Conservation (phyloP, 2,113 vertebrate species). For the zebrafish (Danio rerio) region DNA sequence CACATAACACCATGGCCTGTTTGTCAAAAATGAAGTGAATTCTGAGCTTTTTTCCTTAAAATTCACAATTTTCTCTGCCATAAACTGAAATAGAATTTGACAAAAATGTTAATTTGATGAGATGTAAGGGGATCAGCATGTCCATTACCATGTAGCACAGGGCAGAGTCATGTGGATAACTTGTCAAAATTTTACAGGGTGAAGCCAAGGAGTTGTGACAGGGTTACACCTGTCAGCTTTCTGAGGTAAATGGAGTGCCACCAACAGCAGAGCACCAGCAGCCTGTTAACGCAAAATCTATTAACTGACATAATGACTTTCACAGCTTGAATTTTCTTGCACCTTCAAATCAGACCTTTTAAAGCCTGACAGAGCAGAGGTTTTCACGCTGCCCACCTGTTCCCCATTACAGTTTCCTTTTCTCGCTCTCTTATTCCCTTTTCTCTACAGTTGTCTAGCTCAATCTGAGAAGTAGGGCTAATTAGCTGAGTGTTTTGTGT, state of each 20-base stretch:
- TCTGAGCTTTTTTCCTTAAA: background rate
- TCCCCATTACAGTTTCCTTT: background rate
- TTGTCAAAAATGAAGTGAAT: background rate
- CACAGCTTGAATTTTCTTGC: constrained; percentile 20
- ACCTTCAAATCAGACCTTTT: constrained; percentile 2
- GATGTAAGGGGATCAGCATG: constrained; percentile 9
- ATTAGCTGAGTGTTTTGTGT: constrained; percentile 8
- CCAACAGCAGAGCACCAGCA: background rate
- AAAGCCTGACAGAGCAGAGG: constrained; percentile 7
- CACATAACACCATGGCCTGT: too few species aligned
- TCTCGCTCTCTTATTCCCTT: background rate
- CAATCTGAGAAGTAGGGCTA: background rate
- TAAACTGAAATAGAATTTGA: background rate
- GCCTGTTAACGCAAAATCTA: background rate
- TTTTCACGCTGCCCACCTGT: background rate
- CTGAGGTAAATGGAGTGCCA: background rate
- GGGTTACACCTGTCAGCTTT: constrained; percentile 11
- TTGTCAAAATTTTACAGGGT: background rate
- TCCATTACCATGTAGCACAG: background rate
- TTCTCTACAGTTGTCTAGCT: background rate
- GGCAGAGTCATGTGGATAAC: background rate
- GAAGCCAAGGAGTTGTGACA: constrained; percentile 8
- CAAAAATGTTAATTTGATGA: background rate
- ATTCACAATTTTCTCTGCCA: background rate
- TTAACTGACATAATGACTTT: constrained; percentile 37